Base-by-base conservation (phyloP, 2,797 vertebrate genomes). In the Paedocypris micromegethes region DNA sequence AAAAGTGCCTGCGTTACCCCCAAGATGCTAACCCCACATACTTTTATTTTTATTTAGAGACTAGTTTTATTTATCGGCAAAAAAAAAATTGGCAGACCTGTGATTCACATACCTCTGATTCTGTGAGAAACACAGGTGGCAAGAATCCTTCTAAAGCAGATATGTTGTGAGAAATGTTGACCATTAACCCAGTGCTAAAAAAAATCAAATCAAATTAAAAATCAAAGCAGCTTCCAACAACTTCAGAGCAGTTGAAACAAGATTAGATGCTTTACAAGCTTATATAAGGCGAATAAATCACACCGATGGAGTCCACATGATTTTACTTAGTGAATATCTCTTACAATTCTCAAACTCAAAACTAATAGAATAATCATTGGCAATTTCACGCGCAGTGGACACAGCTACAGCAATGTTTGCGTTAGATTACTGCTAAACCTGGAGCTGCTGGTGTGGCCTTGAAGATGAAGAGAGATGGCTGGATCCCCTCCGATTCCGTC, bases 111-210 rank as follows among this genome's bases (percentile, higher is more conserved):
- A 90, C 93, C 92, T 94, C 88, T 61, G 89, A 87, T 9, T 84
- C 84, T 51, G 89, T 44, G 3, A 84, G 86, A 54, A 87, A 86
- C 77, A 82, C 84, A 77, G 79, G 74, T 0, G 92, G 93, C 51
- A 93, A 70, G 78, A 78, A 78, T 4, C 77, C 72, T 56, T 83
- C 77, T 74, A 93, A 76, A 68, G 70, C 54, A n/a, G 90, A 87
- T 55, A 91, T 75, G 71, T 79, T 88, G 80, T 92, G 91, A 66
- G 81, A 77, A 61, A 88, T 78, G 63, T 88, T 89, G 75, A 91
- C 61, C 75, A 78, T 83, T 72, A 93, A 63, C 64, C 92, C 87
- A 77, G 88, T 87, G 72, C 92, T 95, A 76, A 72, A 86, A 74
- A 78, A 51, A 68, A 85, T 44, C 73, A 64, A 76, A 65, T 4